Evolutionary conservation across 2,797 vertebrate species (phyloP), one percentile per base, ranked within the genome.

Genomic region (Hybognathus amarus): DNA sequence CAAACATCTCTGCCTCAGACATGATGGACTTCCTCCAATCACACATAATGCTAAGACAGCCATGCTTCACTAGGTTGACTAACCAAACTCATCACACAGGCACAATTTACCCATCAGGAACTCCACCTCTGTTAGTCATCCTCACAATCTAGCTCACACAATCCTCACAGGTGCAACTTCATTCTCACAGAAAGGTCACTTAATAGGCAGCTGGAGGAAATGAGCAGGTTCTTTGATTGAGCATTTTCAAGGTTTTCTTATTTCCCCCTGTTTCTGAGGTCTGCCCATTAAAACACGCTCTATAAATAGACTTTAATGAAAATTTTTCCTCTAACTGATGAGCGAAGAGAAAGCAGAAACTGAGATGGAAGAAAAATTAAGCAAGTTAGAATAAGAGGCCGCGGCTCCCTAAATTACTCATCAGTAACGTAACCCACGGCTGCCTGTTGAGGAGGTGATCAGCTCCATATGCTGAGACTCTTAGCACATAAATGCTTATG

Each of bases 1-100:
- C 13, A 40, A 13, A 38, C 27, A 47, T 45, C 40, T 38, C 42
- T 59, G 24, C 30, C 30, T 76, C 52, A 20, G 77, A 86, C 40
- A 92, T 91, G 90, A 93, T 90, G 84, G 91, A 93, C 92, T 90
- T 88, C 83, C 87, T 92, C 92, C 89, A 91, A 91, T 91, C 85
- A 84, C 89, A 91, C 83, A 87, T 85, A 77, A 89, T 92, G 92
- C 93, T 91, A 88, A 93, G 93, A 87, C 83, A 64, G 74, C 87
- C 90, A 88, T 68, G 78, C 88, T 90, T 87, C 82, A 81, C 90
- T 89, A 86, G 90, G 63, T 45, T 88, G 91, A 91, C 91, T 88
- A 92, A 52, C 82, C 70, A 42, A 82, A 84, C 63, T 78, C 63
- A 61, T 69, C 75, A 91, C 66, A 84, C 78, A 47, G 89, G 88